These are phyloP conservation scores for Caranx ignobilis DNA, from an alignment of 2,113 vertebrate species.

Conservation along the genomic window DNA sequence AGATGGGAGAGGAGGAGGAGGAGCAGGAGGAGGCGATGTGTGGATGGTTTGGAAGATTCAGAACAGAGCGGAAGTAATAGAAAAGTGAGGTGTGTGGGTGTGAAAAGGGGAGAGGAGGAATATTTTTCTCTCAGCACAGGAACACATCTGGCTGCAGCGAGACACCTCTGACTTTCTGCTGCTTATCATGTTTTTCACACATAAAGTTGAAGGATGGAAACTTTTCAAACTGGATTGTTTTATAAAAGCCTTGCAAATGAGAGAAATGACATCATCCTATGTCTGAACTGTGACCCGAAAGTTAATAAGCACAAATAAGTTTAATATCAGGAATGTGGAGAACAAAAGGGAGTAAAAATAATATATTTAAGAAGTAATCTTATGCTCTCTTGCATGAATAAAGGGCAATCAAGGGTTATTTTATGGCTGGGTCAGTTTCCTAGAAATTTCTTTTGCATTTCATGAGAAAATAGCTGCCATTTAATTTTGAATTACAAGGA, in stretches of 20 bases:
- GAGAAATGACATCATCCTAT: background rate
- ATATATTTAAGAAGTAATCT: background rate
- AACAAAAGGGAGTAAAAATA: background rate
- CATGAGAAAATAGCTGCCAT: background rate
- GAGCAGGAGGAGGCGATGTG: slow-evolving; percentile 6
- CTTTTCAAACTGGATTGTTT: background rate
- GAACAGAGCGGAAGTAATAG: slow-evolving; percentile 36
- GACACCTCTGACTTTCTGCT: slow-evolving; percentile 4
- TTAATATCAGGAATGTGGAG: background rate
- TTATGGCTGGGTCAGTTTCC: background rate
- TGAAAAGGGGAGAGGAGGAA: slow-evolving; percentile 20
- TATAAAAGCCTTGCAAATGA: background rate
- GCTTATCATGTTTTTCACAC: background rate
- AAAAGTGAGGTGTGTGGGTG: slow-evolving; percentile 38
- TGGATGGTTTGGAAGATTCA: slow-evolving; percentile 27
- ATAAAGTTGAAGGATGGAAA: background rate
- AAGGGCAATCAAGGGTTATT: background rate
- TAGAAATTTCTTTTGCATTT: background rate
- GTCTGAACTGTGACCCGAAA: background rate
- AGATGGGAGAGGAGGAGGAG: slow-evolving; percentile 35
- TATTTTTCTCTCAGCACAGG: background rate
- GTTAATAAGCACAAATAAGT: background rate
- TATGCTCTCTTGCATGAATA: background rate
- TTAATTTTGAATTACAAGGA: background rate
- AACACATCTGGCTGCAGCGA: slow-evolving; percentile 17